These are phyloP conservation scores for Lasioglossum zephyrum DNA, from an alignment of 2,888 invertebrate genomes.

Conservation along the genomic window DNA sequence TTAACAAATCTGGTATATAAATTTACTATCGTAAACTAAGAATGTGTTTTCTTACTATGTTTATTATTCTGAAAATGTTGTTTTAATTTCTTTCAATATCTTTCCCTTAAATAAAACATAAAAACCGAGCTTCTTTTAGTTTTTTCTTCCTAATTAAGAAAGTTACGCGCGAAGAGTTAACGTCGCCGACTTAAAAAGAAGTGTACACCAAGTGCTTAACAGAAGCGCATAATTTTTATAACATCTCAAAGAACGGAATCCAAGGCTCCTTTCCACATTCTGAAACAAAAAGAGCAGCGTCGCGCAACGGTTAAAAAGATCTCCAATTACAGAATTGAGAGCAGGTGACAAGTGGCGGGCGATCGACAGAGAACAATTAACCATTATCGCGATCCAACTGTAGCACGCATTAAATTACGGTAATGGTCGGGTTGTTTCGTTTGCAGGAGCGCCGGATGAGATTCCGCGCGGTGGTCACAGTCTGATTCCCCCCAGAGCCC, in stretches of 20 bases:
- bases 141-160: too few relatives aligned
- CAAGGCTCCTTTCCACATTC: background rate
- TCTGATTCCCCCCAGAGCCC: constrained; percentile 54
- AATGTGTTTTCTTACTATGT: too few relatives aligned
- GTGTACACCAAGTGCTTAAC: background rate
- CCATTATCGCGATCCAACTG: background rate
- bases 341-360: background rate
- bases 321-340: background rate
- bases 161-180: too few relatives aligned
- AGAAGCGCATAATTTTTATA: background rate
- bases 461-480: constrained; percentile 69
- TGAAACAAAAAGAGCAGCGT: background rate
- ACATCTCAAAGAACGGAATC: background rate
- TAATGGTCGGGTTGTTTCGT: constrained; percentile 28
- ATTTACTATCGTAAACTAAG: too few relatives aligned
- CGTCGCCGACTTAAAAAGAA: too few relatives aligned
- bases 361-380: background rate
- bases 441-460: constrained; percentile 51
- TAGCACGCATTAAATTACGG: background rate
- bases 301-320: too few relatives aligned
- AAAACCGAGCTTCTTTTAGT: too few relatives aligned
- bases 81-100: too few relatives aligned
- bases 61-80: too few relatives aligned
- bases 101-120: too few relatives aligned
- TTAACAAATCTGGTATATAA: too few relatives aligned